Evolutionary conservation across 2,113 vertebrate genomes (phyloP).

Genomic region (Tonatia bakeri): DNA sequence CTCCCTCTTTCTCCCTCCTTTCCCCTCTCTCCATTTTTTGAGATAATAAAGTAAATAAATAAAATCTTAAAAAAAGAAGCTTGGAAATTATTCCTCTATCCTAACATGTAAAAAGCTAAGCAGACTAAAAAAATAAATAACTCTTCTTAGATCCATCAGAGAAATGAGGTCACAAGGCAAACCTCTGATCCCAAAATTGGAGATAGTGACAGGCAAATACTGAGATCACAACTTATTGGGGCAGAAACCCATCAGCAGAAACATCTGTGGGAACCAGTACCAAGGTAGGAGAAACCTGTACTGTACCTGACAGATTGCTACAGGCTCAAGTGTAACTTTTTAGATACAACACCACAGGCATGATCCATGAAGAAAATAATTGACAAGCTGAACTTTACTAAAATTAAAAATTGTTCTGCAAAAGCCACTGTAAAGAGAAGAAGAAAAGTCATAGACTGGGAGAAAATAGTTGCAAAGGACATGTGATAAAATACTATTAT

Average conservation of each 20-base stretch:
- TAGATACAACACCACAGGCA: background rate
- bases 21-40: no score
- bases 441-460: background rate
- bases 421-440: background rate
- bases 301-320: background rate
- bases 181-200: background rate
- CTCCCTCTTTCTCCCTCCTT: no score
- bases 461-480: background rate
- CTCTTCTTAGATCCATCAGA: background rate
- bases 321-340: background rate
- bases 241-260: background rate
- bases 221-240: background rate
- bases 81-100: background rate
- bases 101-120: background rate
- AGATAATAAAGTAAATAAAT: no score
- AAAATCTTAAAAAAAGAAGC: background rate
- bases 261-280: background rate
- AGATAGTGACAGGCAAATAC: background rate
- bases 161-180: background rate
- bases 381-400: background rate
- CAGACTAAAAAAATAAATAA: background rate
- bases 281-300: background rate
- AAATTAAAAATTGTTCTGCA: background rate
- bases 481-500: background rate
- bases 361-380: background rate